Percentiles rank a stretch among this genome's conserved stretches.
Evolutionary conservation across 2,113 vertebrate genomes (phyloP).

Genomic region (Manacus vitellinus): DNA sequence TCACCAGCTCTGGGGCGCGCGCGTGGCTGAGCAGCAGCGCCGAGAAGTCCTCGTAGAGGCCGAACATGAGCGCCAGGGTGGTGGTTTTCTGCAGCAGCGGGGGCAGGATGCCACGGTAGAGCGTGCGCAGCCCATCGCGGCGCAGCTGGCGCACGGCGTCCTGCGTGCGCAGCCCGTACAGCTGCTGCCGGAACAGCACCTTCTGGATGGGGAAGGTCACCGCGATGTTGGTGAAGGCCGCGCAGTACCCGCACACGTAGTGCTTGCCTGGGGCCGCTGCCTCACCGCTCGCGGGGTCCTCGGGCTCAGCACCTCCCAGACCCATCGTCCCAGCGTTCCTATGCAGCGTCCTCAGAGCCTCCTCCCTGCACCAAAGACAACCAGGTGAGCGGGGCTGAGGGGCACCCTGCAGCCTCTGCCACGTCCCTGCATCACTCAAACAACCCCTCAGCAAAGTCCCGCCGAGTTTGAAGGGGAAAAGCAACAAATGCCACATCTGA

Average conservation of each 20-base stretch:
- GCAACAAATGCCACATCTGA: fast-evolving
- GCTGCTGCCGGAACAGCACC: constrained; percentile 23
- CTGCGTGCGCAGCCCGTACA: neutral
- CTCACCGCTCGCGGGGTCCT: neutral
- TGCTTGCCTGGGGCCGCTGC: neutral
- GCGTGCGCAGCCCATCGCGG: neutral
- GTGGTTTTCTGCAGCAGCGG: neutral
- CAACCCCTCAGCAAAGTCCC: fast-evolving
- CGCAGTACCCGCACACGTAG: neutral
- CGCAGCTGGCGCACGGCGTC: neutral
- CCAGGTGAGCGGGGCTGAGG: neutral
- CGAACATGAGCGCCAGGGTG: neutral
- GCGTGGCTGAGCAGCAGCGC: neutral
- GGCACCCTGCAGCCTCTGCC: neutral
- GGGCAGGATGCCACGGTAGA: neutral
- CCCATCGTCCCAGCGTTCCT: neutral
- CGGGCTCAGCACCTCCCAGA: fast-evolving
- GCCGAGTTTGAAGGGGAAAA: neutral
- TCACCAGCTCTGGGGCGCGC: neutral
- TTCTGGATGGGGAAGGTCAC: neutral
- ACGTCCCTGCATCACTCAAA: fast-evolving
- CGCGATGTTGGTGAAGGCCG: neutral
- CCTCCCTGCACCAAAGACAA: neutral
- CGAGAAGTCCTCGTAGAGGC: neutral
- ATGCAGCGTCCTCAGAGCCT: neutral